These are phyloP conservation scores for Montipora sp. DNA, from an alignment of 64 coral and sea anemone species.

Conservation along the genomic window DNA sequence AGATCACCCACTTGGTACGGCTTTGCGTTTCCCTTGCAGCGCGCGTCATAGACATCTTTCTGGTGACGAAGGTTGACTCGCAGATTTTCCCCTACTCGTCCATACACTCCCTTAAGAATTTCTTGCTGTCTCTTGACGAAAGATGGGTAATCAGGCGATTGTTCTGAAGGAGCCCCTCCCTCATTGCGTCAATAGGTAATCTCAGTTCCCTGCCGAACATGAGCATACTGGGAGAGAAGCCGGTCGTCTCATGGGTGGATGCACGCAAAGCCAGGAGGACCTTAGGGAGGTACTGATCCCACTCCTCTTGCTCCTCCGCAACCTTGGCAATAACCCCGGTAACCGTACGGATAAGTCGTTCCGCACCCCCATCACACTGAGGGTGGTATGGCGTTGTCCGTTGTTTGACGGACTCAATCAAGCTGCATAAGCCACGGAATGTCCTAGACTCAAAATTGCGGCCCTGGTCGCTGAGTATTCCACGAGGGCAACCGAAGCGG, in stretches of 20 bases:
- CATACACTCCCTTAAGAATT: conserved; percentile 7
- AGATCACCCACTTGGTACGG: conserved; percentile 23
- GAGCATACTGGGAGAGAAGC: conserved; percentile 14
- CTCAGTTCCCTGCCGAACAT: conserved; percentile 42
- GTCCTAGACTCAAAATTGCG: conserved; percentile 44
- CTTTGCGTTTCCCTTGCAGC: neutral
- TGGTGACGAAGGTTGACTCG: neutral
- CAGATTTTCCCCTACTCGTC: conserved; percentile 11
- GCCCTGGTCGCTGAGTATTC: conserved; percentile 36
- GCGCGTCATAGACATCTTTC: conserved; percentile 49
- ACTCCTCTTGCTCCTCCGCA: neutral
- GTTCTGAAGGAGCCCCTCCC: conserved; percentile 24
- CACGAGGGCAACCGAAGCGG: conserved; percentile 9
- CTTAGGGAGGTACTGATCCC: neutral
- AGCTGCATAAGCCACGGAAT: conserved; percentile 33
- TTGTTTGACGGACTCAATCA: conserved; percentile 47
- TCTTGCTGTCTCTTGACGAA: conserved; percentile 36
- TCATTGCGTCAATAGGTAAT: conserved; percentile 44
- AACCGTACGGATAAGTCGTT: conserved; percentile 21
- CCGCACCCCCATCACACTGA: conserved; percentile 45
- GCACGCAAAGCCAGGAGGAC: conserved; percentile 28
- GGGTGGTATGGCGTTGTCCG: conserved; percentile 47
- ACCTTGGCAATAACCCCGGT: conserved; percentile 30
- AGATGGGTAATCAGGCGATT: conserved; percentile 28
- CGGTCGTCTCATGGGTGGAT: conserved; percentile 5